Percentiles rank a stretch among this genome's conserved stretches.
Evolutionary conservation across 2,888 invertebrate species (phyloP).

Genomic region (Mechanitis messenoides): DNA sequence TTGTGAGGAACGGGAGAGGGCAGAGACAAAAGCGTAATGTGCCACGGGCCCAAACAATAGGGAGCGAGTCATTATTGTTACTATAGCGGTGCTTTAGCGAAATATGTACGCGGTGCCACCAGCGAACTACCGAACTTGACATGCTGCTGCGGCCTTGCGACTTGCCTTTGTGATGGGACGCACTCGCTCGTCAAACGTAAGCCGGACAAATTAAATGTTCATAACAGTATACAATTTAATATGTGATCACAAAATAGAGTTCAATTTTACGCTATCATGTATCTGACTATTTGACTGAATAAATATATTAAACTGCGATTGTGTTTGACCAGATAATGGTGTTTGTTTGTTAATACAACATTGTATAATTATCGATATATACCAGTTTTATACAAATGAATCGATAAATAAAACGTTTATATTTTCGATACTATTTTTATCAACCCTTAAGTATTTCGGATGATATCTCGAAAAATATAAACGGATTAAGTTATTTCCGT

Average conservation of each 20-base stretch:
- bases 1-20: slow-evolving; percentile 76
- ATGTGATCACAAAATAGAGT: neutral
- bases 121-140: slow-evolving; percentile 75
- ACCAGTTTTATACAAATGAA: too few species aligned
- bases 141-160: slow-evolving; percentile 56
- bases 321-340: too few species aligned
- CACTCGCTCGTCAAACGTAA: slow-evolving; percentile 32
- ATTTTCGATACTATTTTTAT: too few species aligned
- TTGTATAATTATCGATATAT: too few species aligned
- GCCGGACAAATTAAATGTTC: neutral
- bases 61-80: slow-evolving; percentile 74
- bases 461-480: too few species aligned
- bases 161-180: slow-evolving; percentile 35
- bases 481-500: too few species aligned
- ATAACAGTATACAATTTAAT: neutral
- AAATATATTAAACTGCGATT: too few species aligned
- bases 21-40: slow-evolving; percentile 77
- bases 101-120: slow-evolving; percentile 65
- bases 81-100: slow-evolving; percentile 71
- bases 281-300: neutral
- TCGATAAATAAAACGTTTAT: too few species aligned
- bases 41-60: slow-evolving; percentile 77
- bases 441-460: too few species aligned
- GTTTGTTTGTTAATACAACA: too few species aligned
- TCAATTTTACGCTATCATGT: neutral